Conservation (phyloP, 2,888 invertebrate species). For the Lumbricus terrestris region DNA sequence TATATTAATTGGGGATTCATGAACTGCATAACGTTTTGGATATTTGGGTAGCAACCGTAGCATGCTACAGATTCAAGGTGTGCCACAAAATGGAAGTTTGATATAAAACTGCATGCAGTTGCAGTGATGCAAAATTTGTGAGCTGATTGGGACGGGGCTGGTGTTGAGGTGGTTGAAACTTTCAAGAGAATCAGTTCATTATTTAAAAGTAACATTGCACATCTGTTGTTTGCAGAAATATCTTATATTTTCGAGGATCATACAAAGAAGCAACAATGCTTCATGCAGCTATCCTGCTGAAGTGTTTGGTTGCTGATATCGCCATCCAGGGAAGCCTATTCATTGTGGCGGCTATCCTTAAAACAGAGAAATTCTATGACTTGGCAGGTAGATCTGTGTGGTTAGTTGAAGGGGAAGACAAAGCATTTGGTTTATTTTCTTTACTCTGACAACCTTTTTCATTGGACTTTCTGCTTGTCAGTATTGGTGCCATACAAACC, state of each 20-base stretch:
- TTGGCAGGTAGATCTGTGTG: conserved; percentile 51
- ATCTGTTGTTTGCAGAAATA: background rate
- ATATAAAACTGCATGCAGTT: background rate
- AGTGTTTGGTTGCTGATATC: conserved; percentile 48
- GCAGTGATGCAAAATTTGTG: background rate
- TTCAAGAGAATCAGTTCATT: no score
- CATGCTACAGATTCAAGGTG: background rate
- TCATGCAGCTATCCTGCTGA: conserved; percentile 23
- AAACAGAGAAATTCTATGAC: conserved; percentile 61
- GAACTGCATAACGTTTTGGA: background rate
- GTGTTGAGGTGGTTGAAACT: background rate
- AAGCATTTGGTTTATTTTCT: background rate
- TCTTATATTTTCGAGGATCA: background rate
- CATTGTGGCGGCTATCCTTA: conserved; percentile 50
- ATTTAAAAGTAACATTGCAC: background rate
- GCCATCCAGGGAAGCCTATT: conserved; percentile 58
- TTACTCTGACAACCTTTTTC: background rate
- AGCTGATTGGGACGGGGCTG: background rate
- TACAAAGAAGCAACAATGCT: background rate
- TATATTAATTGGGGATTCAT: background rate
- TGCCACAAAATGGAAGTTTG: background rate
- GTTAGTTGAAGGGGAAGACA: background rate
- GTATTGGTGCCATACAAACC: no score
- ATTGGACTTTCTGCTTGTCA: no score
- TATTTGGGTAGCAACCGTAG: background rate